Percentiles rank a stretch among this genome's conserved stretches.
phyloP scores from a whole-genome alignment of 2,888 invertebrate genomes.

The Opisthograptis luteolata region DNA sequence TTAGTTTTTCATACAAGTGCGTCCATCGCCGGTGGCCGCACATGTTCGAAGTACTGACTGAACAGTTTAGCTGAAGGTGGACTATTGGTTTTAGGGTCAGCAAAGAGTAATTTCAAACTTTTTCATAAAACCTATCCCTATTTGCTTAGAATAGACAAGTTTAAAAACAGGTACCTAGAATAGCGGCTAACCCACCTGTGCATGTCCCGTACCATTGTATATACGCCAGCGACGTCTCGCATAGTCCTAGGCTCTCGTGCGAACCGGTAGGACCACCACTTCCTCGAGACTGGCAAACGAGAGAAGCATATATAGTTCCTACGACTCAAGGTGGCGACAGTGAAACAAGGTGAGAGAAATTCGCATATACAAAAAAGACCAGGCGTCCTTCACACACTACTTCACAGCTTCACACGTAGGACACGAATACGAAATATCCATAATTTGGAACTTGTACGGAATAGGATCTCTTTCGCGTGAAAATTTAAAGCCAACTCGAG shows the following conservation, averaged over 20 bases:
- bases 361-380: not conserved
- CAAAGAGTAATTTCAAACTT: too few relatives aligned
- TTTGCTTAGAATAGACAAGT: too few relatives aligned
- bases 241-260: conserved; percentile 1
- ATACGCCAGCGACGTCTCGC: not conserved
- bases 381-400: conserved; percentile 5
- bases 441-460: not conserved
- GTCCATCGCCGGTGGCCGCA: too few relatives aligned
- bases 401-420: conserved; percentile 6
- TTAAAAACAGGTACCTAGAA: too few relatives aligned
- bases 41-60: too few relatives aligned
- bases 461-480: not conserved
- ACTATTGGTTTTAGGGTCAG: too few relatives aligned
- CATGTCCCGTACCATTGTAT: not conserved
- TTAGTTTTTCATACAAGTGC: too few relatives aligned
- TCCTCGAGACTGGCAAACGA: conserved; percentile 3
- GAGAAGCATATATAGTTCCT: conserved; percentile 9
- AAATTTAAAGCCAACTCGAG: conserved; percentile 1
- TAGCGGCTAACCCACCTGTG: not conserved
- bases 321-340: not conserved
- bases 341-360: not conserved
- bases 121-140: too few relatives aligned
- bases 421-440: not conserved
- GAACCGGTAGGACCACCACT: not conserved
- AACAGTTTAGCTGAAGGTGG: too few relatives aligned